A percentile compares a stretch with the other conserved stretches of the same genome.
These are phyloP conservation scores for Parnassius orleans DNA, from an alignment of 2,888 invertebrate species.

Conservation along the genomic window DNA sequence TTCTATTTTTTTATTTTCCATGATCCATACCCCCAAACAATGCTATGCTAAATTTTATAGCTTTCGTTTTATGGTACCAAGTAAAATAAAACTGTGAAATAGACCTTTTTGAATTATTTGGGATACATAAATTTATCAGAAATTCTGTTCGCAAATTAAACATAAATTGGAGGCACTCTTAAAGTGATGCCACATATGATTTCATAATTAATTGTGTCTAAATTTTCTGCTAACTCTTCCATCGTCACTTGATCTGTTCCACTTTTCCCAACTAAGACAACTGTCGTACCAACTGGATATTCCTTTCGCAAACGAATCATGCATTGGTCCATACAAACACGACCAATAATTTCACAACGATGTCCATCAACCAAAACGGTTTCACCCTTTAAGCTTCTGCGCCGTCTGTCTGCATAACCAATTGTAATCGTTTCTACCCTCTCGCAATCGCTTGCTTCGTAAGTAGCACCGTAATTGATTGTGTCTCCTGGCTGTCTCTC, in stretches of 20 bases:
- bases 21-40: too few species aligned
- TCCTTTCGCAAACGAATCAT: neutral
- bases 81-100: too few species aligned
- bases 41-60: too few species aligned
- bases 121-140: too few species aligned
- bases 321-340: neutral
- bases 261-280: neutral
- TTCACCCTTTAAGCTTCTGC: neutral
- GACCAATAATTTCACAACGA: neutral
- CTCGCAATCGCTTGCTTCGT: too few species aligned
- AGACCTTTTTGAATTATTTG: too few species aligned
- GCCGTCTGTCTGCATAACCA: neutral
- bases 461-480: too few species aligned
- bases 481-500: too few species aligned
- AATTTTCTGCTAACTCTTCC: neutral
- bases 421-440: neutral
- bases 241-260: neutral
- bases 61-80: too few species aligned
- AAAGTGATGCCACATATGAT: neutral
- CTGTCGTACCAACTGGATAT: neutral
- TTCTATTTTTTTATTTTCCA: too few species aligned
- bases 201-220: constrained; percentile 2
- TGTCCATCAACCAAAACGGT: neutral
- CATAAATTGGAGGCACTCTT: neutral
- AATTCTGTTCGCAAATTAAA: too few species aligned